Base-by-base conservation (phyloP, 2,113 vertebrate species). In the Mastomys natalensis region DNA sequence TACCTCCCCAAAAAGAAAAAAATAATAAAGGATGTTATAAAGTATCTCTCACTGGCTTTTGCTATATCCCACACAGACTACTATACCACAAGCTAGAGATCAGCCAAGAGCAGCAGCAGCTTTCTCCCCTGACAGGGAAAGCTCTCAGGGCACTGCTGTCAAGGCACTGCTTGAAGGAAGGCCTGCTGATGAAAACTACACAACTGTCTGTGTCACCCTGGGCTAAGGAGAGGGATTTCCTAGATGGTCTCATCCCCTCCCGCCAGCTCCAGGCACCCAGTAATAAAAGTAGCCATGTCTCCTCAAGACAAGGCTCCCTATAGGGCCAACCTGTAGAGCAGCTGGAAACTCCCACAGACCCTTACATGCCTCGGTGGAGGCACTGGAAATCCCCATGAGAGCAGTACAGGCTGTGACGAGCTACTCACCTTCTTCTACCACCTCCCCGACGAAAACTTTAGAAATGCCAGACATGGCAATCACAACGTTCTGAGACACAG, bases 391-490 rank as follows among this genome's bases (percentile, higher is more conserved):
- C 34, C 45, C 0, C 0, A 60, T 45, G 70, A 6, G 0, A 17
- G n/a, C 0, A 94, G 29, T 24, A 51, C 3, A 0, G 19, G 19
- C 0, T 1, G 7, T 17, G 62, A 62, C 16, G 45, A 10, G 10
- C 60, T 15, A 98, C 99, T 99, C 89, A 99, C 99, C 99, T 99
- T 99, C 99, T 94, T 99, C 99, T 77, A 99, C 99, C 66, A 99
- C 99, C 85, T 99, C 99, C 77, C 99, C 99, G 0, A 99, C 99
- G 53, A 99, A 99, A 88, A 99, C 99, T 96, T 99, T 99, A 85
- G 99, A 98, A 86, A 99, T 99, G 88, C 99, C 99, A 0, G 99
- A 99, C 99, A 99, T 99, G 74, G 99, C 99, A 0, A 99, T 99
- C 15, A 99, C 99, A 8, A 99, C 99, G 2, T 99, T 99, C 98